These are phyloP conservation scores for Drosophila malerkotliana DNA, from an alignment of 1,140 invertebrate species.

Conservation along the genomic window DNA sequence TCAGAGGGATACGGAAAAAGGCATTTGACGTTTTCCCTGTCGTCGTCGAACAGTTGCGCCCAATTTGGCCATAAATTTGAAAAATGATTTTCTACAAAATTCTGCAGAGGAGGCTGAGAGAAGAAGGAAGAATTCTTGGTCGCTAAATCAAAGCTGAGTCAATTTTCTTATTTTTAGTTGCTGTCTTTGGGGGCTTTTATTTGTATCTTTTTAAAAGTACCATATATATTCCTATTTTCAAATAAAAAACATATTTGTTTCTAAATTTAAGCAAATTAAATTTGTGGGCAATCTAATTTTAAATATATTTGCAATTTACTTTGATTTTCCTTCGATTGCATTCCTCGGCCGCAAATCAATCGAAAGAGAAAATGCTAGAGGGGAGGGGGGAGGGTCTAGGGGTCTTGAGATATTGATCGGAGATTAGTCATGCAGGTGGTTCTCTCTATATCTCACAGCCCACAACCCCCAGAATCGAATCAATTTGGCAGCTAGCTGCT, in stretches of 20 bases:
- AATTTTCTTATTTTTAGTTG: conserved; percentile 77
- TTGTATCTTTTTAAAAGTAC: conserved; percentile 40
- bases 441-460: conserved; percentile 17
- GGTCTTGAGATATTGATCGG: conserved; percentile 6
- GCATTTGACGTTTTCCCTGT: conserved; percentile 44
- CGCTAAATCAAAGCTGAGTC: conserved; percentile 65
- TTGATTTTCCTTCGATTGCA: conserved; percentile 21
- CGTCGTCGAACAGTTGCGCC: conserved; percentile 55
- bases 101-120: conserved; percentile 12
- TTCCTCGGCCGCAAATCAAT: too few species aligned
- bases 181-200: conserved; percentile 29
- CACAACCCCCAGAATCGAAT: conserved; percentile 19
- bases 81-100: conserved; percentile 59
- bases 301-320: conserved; percentile 57
- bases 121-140: conserved; percentile 29
- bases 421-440: conserved; percentile 77
- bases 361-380: conserved; percentile 2
- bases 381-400: not conserved
- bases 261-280: conserved; percentile 66
- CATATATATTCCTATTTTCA: conserved; percentile 48
- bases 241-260: conserved; percentile 38
- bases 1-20: not conserved
- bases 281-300: conserved; percentile 55
- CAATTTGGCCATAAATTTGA: conserved; percentile 81
- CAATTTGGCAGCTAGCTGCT: conserved; percentile 33